Evolutionary conservation across 2,113 vertebrate genomes (phyloP).

Genomic region (Dolichotis patagonum): DNA sequence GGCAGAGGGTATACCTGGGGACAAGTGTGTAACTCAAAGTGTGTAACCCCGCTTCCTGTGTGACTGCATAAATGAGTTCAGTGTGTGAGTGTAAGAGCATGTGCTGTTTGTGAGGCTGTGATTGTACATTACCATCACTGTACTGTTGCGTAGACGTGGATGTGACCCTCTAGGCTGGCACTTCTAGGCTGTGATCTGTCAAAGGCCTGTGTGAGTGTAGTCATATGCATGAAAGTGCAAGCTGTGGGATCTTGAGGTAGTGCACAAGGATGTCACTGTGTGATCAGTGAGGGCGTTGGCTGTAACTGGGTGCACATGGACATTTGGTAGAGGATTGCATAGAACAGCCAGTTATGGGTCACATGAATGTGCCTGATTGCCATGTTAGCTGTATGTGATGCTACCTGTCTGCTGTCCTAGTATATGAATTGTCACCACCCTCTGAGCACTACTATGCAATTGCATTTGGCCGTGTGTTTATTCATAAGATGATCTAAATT

Average conservation of each 20-base stretch:
- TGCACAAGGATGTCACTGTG: neutral
- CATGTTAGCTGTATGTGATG: neutral
- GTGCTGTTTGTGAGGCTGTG: neutral
- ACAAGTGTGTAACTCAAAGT: neutral
- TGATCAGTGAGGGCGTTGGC: neutral
- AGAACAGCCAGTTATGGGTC: neutral
- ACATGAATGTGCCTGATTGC: neutral
- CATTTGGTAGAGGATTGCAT: neutral
- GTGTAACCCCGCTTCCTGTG: neutral
- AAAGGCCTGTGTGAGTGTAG: neutral
- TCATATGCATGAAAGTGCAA: neutral
- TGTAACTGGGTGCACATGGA: neutral
- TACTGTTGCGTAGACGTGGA: no score
- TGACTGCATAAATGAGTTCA: neutral
- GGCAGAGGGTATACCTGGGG: neutral
- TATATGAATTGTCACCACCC: neutral
- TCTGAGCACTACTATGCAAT: neutral
- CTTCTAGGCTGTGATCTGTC: neutral
- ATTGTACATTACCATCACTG: neutral
- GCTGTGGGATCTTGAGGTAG: neutral
- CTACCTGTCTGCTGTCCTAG: neutral
- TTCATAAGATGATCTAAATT: neutral
- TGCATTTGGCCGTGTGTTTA: neutral
- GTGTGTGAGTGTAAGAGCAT: neutral
- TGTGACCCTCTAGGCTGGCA: no score